Conservation (phyloP, 2,113 vertebrate species). For the Thinocorus orbignyianus region DNA sequence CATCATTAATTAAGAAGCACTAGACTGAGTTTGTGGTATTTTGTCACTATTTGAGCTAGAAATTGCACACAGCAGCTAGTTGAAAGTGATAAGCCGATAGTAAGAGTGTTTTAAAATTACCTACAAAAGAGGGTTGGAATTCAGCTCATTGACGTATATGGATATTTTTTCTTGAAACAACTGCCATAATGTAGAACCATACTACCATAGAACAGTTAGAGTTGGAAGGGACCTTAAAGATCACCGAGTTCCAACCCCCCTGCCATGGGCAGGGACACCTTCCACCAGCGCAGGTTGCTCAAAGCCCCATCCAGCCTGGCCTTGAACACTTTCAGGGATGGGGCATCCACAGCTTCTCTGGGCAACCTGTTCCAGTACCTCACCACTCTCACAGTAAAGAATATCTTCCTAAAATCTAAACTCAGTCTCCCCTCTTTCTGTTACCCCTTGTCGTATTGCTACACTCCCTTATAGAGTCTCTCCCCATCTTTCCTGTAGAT, state of each 20-base stretch:
- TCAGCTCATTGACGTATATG: neutral
- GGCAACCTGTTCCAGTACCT: neutral
- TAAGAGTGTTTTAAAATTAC: neutral
- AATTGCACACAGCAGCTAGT: neutral
- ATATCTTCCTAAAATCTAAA: neutral
- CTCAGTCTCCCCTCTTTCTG: neutral
- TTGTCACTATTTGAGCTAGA: neutral
- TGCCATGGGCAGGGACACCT: neutral
- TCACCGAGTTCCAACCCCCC: neutral
- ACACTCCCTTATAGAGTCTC: neutral
- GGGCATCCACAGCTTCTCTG: neutral
- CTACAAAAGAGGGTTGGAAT: neutral
- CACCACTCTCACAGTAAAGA: neutral
- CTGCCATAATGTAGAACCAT: neutral
- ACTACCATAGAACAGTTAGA: neutral
- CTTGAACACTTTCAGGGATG: neutral
- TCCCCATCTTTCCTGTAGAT: neutral
- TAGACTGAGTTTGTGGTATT: neutral
- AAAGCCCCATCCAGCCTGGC: neutral
- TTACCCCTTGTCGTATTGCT: neutral
- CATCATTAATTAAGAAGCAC: neutral
- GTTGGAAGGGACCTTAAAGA: neutral
- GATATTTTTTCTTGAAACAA: rapidly evolving
- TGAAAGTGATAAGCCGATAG: neutral
- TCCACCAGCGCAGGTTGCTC: neutral